These are phyloP conservation scores for Brachystomella parvula DNA, from an alignment of 1,140 invertebrate genomes.

Conservation along the genomic window DNA sequence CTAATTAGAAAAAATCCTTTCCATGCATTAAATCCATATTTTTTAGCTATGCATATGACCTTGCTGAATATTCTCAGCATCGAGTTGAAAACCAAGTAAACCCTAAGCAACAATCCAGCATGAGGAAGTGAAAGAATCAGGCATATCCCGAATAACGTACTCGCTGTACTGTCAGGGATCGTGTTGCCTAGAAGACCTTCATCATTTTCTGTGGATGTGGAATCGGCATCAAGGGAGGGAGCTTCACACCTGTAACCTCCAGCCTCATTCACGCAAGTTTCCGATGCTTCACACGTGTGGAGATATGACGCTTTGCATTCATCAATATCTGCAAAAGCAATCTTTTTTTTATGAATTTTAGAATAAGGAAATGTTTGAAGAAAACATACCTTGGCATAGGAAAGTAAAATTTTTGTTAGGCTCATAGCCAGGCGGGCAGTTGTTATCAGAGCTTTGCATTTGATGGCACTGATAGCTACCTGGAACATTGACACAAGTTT, in stretches of 20 bases:
- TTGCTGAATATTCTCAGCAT: no score
- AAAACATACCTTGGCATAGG: conserved; percentile 33
- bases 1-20: background rate
- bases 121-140: background rate
- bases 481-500: conserved; percentile 42
- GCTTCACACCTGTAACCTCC: conserved; percentile 41
- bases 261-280: conserved; percentile 40
- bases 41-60: background rate
- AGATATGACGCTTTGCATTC: conserved; percentile 28
- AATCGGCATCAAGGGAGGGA: background rate
- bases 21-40: background rate
- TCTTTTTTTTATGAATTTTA: background rate
- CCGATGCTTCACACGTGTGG: conserved; percentile 33
- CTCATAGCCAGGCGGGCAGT: conserved; percentile 37
- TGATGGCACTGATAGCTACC: conserved; percentile 43
- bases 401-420: conserved; percentile 34
- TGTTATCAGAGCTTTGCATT: conserved; percentile 21
- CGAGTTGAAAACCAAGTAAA: no score
- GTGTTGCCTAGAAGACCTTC: conserved; percentile 21
- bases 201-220: background rate
- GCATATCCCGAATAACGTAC: background rate
- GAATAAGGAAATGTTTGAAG: no score
- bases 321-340: conserved; percentile 26
- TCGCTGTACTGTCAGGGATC: conserved; percentile 20
- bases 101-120: no score